Evolutionary conservation across 2,113 vertebrate species (phyloP), one percentile per base, ranked within the genome.

Genomic region (Polyodon spathula): DNA sequence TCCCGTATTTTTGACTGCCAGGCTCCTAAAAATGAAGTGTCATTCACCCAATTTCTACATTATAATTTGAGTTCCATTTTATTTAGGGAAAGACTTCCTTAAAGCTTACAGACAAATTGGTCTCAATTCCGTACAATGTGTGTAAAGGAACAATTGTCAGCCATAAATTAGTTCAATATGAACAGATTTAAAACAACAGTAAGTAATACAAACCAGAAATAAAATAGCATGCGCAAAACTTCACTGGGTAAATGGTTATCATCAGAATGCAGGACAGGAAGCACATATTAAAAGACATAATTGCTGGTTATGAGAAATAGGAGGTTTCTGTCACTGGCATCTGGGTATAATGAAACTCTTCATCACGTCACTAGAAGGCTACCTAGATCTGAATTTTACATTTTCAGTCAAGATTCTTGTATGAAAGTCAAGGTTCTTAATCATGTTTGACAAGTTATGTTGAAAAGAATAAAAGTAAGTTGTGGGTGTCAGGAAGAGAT

Each of bases 321-420:
- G 4, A 12, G 6, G 14, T 40, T 44, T 48, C 42, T n/a, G 6
- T 46, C 6, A 17, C 43, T 14, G 37, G 12, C 14, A 40, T 38
- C 46, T 14, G 10, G 12, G 50, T 41, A 44, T 46, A 60, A 48
- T 50, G 43, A 14, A 60, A 60, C 50, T 48, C 50, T 60, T 58
- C 15, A 59, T 6, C 4, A 7, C 16, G 27, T 59, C 58, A 50
- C 59, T 48, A 16, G 46, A 46, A 50, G 59, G 37, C 43, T 38
- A 38, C 43, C 59, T 50, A 60, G 10, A 60, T 60, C 37, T 39
- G 37, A 60, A 60, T 38, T 60, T 60, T 60, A 51, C 48, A 60
- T 27, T 60, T 42, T 58, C 59, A 60, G 17, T 50, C 59, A 12
- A 27, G 6, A 60, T 60, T 9, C 59, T 15, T 27, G 46, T 5